A percentile compares a stretch with the other conserved stretches of the same genome.
Evolutionary conservation across 2,797 vertebrate genomes (phyloP).

Genomic region (Schizopygopsis malacanthus): DNA sequence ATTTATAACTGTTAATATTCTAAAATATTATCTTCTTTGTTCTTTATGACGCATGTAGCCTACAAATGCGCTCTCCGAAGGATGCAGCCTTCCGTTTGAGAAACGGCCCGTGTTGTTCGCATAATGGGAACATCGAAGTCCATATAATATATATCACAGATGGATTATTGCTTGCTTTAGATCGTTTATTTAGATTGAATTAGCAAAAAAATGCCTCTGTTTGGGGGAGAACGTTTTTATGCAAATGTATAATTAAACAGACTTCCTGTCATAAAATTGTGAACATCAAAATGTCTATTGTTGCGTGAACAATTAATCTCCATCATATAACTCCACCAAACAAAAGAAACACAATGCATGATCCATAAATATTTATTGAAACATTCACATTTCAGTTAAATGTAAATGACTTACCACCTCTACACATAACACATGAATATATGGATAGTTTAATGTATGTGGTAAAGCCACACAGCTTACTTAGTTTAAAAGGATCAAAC

Average conservation of each 20-base stretch:
- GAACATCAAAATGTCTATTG: neutral
- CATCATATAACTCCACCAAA: neutral
- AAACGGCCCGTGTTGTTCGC: no score
- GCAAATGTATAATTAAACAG: neutral
- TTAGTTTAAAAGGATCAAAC: slow-evolving; percentile 74
- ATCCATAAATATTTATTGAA: slow-evolving; percentile 84
- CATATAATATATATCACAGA: neutral
- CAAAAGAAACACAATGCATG: slow-evolving; percentile 73
- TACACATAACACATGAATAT: slow-evolving; percentile 82
- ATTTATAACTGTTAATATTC: no score
- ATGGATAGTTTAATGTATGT: slow-evolving; percentile 77
- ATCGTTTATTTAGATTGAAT: neutral
- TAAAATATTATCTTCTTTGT: no score
- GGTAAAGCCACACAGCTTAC: slow-evolving; percentile 79
- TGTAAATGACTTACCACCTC: slow-evolving; percentile 78
- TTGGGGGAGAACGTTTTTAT: neutral
- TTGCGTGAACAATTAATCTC: neutral
- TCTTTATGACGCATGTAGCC: no score
- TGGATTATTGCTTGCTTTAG: neutral
- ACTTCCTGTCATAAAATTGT: no score
- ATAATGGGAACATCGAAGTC: neutral
- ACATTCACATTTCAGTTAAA: slow-evolving; percentile 81
- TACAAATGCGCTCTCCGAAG: no score
- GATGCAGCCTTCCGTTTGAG: no score
- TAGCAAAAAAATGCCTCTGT: neutral